Base-by-base conservation (phyloP, 2,113 vertebrate genomes). In the Elephas maximus region DNA sequence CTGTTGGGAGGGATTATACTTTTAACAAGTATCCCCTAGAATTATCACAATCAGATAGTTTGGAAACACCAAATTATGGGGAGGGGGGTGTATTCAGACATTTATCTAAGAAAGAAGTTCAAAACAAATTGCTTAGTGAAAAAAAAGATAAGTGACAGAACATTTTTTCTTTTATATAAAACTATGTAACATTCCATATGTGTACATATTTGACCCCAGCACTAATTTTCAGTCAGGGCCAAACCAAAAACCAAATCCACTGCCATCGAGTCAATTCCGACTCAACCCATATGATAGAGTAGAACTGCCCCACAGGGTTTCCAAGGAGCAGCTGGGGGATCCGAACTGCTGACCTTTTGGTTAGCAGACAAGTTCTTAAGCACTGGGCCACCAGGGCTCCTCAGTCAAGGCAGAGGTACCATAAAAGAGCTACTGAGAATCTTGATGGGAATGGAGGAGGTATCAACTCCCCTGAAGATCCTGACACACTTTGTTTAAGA, bases 11-110 rank as follows among this genome's bases (percentile, higher is more conserved):
- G 21, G 44, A 15, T 83, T 71, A 60, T 74, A 83, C 73, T 79
- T 90, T 79, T 48, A 93, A 97, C 41, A 67, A 69, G 21, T 6
- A 96, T 12, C 21, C 6, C 14, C 51, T 92, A 77, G 23, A 82
- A 92, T 92, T 97, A 90, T 93, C 71, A 86, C 33, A 85, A 86
- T 69, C 41, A 82, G 33, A 87, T 21, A 89, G 37, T 82, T 28
- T 93, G 20, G 51, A 97, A 93, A 92, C 12, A 41, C 63, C 26
- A 93, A 93, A 67, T 41, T 80, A 88, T 20, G 37, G 5, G 37
- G 37, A 37, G 37, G 37, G 37, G 62, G 23, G 62, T 24, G 23
- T 63, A 30, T 67, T 90, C 30, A 91, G n/a, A 37, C 23, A 83
- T 65, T 89, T 78, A 82, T 45, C 26, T 74, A 51, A 86, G 67